phyloP scores from a whole-genome alignment of 1,140 invertebrate species.

The Papilio glaucus region DNA sequence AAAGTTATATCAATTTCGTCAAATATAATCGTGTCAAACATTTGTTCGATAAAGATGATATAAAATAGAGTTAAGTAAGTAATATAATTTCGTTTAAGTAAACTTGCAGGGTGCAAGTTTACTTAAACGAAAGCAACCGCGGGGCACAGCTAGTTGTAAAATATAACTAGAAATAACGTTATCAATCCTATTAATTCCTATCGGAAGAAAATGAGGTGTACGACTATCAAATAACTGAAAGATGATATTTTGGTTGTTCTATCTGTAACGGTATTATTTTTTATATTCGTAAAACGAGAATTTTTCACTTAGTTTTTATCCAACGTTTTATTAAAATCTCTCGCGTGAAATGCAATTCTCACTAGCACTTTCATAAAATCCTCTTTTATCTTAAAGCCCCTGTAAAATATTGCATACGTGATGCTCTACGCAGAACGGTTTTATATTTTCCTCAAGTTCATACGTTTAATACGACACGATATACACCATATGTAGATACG shows the following conservation, averaged over 20 bases:
- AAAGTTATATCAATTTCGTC: too few species aligned
- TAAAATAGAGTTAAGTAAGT: too few species aligned
- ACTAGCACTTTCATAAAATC: slow-evolving; percentile 10
- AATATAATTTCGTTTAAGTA: too few species aligned
- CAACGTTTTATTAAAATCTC: slow-evolving; percentile 5
- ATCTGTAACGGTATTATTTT: neutral
- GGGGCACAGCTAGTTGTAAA: too few species aligned
- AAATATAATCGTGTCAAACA: too few species aligned
- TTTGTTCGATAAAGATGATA: too few species aligned
- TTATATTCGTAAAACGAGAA: neutral
- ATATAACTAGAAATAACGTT: too few species aligned
- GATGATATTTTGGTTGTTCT: neutral
- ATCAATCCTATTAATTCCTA: neutral
- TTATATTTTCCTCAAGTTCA: neutral
- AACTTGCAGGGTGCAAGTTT: too few species aligned
- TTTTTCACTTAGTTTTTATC: slow-evolving; percentile 2
- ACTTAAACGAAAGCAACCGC: too few species aligned
- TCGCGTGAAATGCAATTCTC: slow-evolving; percentile 6
- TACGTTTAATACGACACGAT: neutral
- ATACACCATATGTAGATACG: too few species aligned
- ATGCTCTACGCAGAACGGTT: neutral
- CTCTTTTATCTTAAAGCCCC: neutral
- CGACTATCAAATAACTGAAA: neutral
- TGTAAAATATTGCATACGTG: slow-evolving; percentile 18
- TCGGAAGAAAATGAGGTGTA: neutral